Conservation (phyloP, 2,797 vertebrate species). For the Sebastes wilsoni region DNA sequence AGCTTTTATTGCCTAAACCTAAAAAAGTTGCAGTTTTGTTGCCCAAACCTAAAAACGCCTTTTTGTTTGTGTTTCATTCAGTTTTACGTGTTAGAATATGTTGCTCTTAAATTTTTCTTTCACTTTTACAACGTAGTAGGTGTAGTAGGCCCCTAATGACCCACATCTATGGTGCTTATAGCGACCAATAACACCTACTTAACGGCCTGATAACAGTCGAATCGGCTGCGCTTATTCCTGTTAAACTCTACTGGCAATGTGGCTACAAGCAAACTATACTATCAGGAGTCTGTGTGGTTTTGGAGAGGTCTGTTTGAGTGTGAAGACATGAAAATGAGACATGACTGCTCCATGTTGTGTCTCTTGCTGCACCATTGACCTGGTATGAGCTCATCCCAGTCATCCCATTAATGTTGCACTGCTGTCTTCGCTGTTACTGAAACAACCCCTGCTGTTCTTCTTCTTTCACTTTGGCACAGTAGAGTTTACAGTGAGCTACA, state of each 20-base stretch:
- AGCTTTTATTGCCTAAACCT: no score
- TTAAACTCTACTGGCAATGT: not conserved
- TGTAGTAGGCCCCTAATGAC: no score
- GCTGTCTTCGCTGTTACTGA: not conserved
- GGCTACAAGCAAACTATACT: not conserved
- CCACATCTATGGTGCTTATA: no score
- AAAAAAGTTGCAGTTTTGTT: no score
- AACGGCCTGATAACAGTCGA: no score
- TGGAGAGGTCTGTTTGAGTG: not conserved
- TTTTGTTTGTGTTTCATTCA: no score
- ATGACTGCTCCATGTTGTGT: not conserved
- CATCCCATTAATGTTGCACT: not conserved
- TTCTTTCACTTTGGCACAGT: not conserved
- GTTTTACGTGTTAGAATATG: no score
- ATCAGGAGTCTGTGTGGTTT: not conserved
- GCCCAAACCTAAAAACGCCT: no score
- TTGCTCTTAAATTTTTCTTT: no score
- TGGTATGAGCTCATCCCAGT: conserved; percentile 8
- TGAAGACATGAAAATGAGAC: not conserved
- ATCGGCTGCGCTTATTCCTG: not conserved
- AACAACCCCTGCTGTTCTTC: not conserved
- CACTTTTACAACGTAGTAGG: no score
- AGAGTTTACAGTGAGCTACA: not conserved
- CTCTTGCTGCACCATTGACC: not conserved
- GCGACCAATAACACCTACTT: no score